These are phyloP conservation scores for Drosophila suboccidentalis DNA, from an alignment of 2,888 invertebrate species.

Conservation along the genomic window DNA sequence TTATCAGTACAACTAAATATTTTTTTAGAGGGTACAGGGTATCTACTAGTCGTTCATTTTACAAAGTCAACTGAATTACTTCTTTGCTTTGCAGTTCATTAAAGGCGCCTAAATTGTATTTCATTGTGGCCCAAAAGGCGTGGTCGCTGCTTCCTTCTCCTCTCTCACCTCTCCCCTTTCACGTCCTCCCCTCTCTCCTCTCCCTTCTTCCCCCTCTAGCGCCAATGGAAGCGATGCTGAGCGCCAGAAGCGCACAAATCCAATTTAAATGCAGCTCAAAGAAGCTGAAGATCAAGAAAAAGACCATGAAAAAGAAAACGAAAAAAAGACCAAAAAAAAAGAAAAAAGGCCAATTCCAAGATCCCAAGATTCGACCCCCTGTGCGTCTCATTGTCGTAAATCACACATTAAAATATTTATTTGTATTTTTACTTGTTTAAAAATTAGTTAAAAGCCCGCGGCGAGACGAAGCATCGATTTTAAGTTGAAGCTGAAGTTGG, in stretches of 20 bases:
- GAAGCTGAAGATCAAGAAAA: slow-evolving; percentile 19
- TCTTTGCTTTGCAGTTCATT: slow-evolving; percentile 61
- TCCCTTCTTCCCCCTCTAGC: not conserved
- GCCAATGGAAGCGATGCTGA: slow-evolving; percentile 23
- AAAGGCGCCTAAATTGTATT: slow-evolving; percentile 79
- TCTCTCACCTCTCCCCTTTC: not conserved
- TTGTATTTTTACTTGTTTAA: slow-evolving; percentile 81
- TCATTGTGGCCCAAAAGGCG: slow-evolving; percentile 58
- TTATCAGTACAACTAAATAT: not conserved
- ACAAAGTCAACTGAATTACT: slow-evolving; percentile 9
- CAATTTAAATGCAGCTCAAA: slow-evolving; percentile 72
- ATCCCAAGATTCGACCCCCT: slow-evolving; percentile 61
- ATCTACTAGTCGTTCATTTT: not conserved
- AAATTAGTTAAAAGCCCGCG: slow-evolving; percentile 78
- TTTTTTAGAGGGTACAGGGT: not conserved
- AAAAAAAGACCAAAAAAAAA: slow-evolving; percentile 4
- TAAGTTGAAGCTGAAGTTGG: slow-evolving; percentile 1
- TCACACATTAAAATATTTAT: slow-evolving; percentile 82
- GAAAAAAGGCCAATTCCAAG: slow-evolving; percentile 22
- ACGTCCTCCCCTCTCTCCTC: not conserved
- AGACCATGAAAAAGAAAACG: not conserved
- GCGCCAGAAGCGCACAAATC: slow-evolving; percentile 80
- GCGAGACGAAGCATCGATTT: slow-evolving; percentile 27
- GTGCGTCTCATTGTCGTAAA: slow-evolving; percentile 79
- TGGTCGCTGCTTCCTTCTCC: not conserved